Percentiles rank a stretch among this genome's conserved stretches.
These are phyloP conservation scores for Aotus griseimembra DNA, from an alignment of 2,797 vertebrate genomes.

Conservation along the genomic window DNA sequence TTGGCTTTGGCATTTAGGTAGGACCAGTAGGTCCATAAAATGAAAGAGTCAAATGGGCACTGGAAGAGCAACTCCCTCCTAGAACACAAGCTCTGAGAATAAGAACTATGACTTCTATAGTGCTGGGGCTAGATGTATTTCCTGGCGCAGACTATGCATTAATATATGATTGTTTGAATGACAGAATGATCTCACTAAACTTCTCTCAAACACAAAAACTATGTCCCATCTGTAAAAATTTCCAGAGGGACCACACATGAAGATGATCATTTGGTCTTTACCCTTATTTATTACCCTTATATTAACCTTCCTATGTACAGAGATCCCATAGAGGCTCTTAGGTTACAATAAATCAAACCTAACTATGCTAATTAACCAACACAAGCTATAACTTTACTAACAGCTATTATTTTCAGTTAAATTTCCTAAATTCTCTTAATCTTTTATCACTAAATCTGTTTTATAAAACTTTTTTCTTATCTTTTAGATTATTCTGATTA, in stretches of 20 bases:
- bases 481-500: not conserved
- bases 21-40: not conserved
- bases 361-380: slow-evolving; percentile 30
- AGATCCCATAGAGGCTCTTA: slow-evolving; percentile 24
- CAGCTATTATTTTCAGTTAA: not conserved
- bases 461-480: not conserved
- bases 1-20: not conserved
- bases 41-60: not conserved
- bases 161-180: not conserved
- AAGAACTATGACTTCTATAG: not conserved
- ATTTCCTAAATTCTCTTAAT: not conserved
- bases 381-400: not conserved
- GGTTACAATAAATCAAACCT: slow-evolving; percentile 32
- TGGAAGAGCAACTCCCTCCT: not conserved
- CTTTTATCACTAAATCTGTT: not conserved
- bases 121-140: not conserved
- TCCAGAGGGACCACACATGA: not conserved
- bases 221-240: not conserved
- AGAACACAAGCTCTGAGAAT: not conserved
- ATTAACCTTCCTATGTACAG: slow-evolving; percentile 16
- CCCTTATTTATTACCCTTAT: not conserved
- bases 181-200: not conserved
- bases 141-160: not conserved
- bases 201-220: not conserved
- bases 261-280: not conserved